phyloP scores from a whole-genome alignment of 2,113 vertebrate species.

The Atherinomorus stipes region DNA sequence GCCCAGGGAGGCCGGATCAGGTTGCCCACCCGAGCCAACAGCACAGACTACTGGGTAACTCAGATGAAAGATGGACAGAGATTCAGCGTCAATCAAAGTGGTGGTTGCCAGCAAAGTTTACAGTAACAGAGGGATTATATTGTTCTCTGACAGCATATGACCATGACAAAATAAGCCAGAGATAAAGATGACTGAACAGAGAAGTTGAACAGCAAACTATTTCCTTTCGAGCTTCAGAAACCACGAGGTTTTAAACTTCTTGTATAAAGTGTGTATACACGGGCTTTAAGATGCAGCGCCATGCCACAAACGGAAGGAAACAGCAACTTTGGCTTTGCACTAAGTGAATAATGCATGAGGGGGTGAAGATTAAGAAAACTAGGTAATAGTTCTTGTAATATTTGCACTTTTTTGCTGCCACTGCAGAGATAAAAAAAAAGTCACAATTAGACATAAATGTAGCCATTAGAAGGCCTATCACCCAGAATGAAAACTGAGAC shows the following conservation, averaged over 20 bases:
- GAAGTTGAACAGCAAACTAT: conserved; percentile 33
- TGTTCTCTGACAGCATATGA: conserved; percentile 1
- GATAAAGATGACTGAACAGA: conserved; percentile 16
- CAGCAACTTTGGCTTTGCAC: conserved; percentile 28
- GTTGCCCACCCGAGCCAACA: conserved; percentile 53
- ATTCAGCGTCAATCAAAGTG: conserved; percentile 24
- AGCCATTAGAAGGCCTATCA: background rate
- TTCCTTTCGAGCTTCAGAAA: conserved; percentile 53
- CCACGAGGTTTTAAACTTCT: conserved; percentile 51
- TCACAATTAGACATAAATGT: background rate
- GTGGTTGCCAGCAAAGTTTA: conserved; percentile 41
- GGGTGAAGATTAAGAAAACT: conserved; percentile 42
- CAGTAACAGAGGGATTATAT: background rate
- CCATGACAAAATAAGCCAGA: conserved; percentile 15
- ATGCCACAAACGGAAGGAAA: conserved; percentile 53
- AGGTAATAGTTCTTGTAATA: conserved; percentile 13
- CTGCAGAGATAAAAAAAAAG: background rate
- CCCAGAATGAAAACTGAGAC: background rate
- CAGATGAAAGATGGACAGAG: conserved; percentile 33
- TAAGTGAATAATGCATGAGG: conserved; percentile 19
- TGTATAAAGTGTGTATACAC: conserved; percentile 37
- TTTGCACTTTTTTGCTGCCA: background rate
- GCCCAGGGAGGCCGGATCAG: conserved; percentile 57
- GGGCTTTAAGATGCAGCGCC: conserved; percentile 39
- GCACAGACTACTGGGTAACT: conserved; percentile 37